These are phyloP conservation scores for Amyelois transitella DNA, from an alignment of 1,140 invertebrate genomes.

Conservation along the genomic window DNA sequence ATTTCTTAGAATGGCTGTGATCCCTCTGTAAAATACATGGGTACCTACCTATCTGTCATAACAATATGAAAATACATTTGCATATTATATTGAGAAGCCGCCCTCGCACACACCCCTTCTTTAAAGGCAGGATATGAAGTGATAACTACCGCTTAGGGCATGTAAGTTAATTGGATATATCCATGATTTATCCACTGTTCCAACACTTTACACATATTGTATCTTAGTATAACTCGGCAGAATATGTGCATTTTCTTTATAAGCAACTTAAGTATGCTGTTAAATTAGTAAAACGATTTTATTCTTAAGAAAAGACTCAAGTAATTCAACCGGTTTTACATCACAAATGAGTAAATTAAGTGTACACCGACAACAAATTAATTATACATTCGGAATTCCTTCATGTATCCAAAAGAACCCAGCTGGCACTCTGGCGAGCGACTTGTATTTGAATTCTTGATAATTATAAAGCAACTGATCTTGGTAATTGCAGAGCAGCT, in stretches of 20 bases:
- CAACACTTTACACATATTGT: slow-evolving; percentile 10
- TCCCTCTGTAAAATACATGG: no score
- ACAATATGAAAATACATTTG: slow-evolving; percentile 22
- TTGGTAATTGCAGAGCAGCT: neutral
- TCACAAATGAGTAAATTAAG: slow-evolving; percentile 29
- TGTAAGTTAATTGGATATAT: slow-evolving; percentile 30
- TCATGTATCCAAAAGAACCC: slow-evolving; percentile 22
- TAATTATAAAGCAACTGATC: neutral
- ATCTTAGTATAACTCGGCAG: no score
- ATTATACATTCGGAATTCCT: slow-evolving; percentile 29
- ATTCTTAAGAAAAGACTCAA: neutral
- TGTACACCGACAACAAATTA: slow-evolving; percentile 19
- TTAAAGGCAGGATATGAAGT: slow-evolving; percentile 22
- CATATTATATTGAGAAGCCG: slow-evolving; percentile 5
- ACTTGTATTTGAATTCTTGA: neutral
- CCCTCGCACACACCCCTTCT: slow-evolving; percentile 1
- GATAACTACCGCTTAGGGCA: slow-evolving; percentile 23
- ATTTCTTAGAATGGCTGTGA: no score
- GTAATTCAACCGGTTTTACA: slow-evolving; percentile 16
- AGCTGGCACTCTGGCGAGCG: slow-evolving; percentile 13
- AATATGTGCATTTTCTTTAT: no score
- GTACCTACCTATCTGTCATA: slow-evolving; percentile 2
- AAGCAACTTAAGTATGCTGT: no score
- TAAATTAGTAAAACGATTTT: neutral
- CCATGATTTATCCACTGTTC: neutral